phyloP scores from a whole-genome alignment of 2,797 vertebrate genomes.

The Myripristis jacobus region DNA sequence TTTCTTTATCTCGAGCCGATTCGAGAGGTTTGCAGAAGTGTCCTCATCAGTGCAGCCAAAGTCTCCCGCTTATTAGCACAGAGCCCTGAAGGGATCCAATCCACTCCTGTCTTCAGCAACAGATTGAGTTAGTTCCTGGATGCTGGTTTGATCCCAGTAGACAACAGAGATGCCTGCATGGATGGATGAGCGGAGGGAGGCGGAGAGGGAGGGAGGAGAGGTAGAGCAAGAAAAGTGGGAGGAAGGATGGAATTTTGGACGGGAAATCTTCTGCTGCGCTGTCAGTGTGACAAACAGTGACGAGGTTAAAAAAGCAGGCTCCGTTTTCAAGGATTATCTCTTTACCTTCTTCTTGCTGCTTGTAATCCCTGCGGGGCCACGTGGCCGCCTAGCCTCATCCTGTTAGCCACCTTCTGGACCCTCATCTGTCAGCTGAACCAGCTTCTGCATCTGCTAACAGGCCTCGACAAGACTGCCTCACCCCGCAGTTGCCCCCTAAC shows the following conservation, averaged over 20 bases:
- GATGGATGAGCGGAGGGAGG: constrained; percentile 45
- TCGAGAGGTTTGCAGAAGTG: constrained; percentile 32
- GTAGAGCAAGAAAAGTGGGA: constrained; percentile 5
- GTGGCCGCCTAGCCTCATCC: constrained; percentile 90
- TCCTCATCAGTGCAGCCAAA: constrained; percentile 35
- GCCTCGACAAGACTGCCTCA: constrained; percentile 32
- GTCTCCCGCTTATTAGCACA: constrained; percentile 46
- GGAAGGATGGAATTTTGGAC: constrained; percentile 30
- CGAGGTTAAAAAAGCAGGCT: constrained; percentile 85
- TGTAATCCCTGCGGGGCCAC: constrained; percentile 90
- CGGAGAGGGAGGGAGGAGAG: constrained; percentile 27
- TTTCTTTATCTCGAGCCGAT: constrained; percentile 63
- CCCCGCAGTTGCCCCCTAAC: constrained; percentile 18
- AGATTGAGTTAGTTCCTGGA: constrained; percentile 48
- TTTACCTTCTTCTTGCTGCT: constrained; percentile 89
- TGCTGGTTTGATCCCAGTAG: constrained; percentile 52
- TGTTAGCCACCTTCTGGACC: constrained; percentile 91
- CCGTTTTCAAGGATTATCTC: constrained; percentile 90
- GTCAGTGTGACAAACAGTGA: constrained; percentile 79
- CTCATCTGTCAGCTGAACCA: constrained; percentile 84
- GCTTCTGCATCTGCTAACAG: constrained; percentile 52
- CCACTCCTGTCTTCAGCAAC: constrained; percentile 41
- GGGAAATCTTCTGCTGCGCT: constrained; percentile 41
- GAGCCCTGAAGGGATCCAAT: constrained; percentile 26
- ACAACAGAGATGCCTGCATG: constrained; percentile 47